Evolutionary conservation across 1,140 invertebrate species (phyloP), one percentile per base, ranked within the genome.

Genomic region (Drosophila littoralis): DNA sequence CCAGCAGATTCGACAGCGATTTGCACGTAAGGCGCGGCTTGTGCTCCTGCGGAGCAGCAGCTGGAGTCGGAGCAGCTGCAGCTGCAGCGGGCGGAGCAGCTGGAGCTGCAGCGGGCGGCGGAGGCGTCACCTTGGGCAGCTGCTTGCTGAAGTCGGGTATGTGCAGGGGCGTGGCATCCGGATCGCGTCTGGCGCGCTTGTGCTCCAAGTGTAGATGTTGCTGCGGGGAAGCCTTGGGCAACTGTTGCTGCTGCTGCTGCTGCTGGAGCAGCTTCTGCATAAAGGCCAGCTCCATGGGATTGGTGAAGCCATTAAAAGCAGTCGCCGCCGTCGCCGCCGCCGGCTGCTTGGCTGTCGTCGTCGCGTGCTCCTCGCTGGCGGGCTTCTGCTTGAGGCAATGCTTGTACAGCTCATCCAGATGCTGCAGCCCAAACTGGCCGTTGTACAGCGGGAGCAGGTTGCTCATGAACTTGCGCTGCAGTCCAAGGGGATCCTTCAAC

Each of bases 281-380:
- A 93, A 95, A 93, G 0, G 94, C 94, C 58, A 95, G 91, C 83
- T 95, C 95, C 66, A 95, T 90, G 15, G 94, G 94, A 82, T 93
- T 95, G 93, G 93, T 80, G 93, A 95, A 85, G 15, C 79, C 73
- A 35, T 77, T 82, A 2, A 63, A 63, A 15, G 12, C 32, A 13
- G 40, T 28, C 28, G 35, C 1, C 17, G 43, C 50, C 40, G 8
- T 0, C 22, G 22, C 22, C 4, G 38, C 28, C n/a, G 22, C 22
- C 22, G 22, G 22, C 22, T 22, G 22, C 22, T 22, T 22, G 22
- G 22, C 2, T 22, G 22, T 22, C 22, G 22, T 5, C 22, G 22
- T 3, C 4, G 38, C 28, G 10, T 43, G 57, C 40, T 73, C 75
- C 57, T 71, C 79, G 22, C 50, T 12, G 6, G 57, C 28, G 9